Percentiles rank a stretch among this genome's conserved stretches.
These are phyloP conservation scores for Pithys albifrons DNA, from an alignment of 2,113 vertebrate genomes.

Conservation along the genomic window DNA sequence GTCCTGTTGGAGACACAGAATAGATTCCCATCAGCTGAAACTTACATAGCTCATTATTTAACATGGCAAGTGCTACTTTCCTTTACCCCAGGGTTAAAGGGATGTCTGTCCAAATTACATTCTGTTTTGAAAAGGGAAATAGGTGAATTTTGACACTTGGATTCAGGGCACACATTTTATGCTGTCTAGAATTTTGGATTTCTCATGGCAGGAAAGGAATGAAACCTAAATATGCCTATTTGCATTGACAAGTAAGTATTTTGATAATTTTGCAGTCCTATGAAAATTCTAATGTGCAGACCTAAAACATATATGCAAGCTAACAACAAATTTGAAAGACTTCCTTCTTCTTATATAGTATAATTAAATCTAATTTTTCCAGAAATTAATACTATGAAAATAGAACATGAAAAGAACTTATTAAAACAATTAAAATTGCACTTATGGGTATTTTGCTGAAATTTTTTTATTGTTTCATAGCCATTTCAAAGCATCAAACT, in stretches of 20 bases:
- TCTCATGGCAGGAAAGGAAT: background rate
- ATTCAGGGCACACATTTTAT: background rate
- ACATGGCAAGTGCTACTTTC: background rate
- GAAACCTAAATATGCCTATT: background rate
- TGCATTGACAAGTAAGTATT: background rate
- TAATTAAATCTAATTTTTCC: background rate
- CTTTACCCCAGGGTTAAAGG: background rate
- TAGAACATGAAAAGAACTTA: background rate
- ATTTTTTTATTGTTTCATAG: background rate
- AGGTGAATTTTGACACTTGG: background rate
- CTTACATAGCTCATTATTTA: background rate
- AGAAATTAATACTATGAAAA: background rate
- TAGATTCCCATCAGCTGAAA: background rate
- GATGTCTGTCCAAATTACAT: background rate
- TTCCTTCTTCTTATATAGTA: background rate
- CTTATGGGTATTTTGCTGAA: background rate
- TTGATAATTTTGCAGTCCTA: background rate
- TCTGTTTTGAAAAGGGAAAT: background rate
- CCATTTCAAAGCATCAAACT: background rate
- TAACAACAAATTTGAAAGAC: background rate
- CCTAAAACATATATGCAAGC: background rate
- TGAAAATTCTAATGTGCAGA: background rate
- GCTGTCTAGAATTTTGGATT: background rate
- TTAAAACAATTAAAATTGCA: background rate
- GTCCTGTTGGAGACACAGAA: background rate